phyloP scores from a whole-genome alignment of 2,113 vertebrate species.

The Burhinus oedicnemus region DNA sequence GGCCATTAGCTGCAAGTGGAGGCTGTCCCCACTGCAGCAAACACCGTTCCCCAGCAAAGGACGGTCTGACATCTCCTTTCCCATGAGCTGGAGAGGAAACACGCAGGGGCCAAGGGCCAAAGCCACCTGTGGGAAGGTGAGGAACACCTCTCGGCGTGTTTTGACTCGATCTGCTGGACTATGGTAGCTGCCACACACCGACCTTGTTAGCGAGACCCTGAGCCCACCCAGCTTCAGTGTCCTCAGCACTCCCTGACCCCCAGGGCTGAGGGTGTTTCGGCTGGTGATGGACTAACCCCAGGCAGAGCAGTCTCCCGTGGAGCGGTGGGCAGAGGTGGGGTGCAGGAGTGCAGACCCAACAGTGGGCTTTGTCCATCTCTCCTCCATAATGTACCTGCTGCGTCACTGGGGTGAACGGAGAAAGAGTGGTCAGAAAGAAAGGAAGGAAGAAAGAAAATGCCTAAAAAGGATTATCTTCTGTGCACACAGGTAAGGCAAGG shows the following conservation, averaged over 20 bases:
- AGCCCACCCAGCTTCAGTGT: background rate
- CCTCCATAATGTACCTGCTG: background rate
- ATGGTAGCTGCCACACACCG: too few relatives aligned
- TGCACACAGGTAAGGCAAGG: background rate
- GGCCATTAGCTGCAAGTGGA: background rate
- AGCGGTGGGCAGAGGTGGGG: background rate
- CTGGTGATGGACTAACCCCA: background rate
- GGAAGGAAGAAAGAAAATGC: background rate
- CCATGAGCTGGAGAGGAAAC: background rate
- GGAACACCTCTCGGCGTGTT: background rate
- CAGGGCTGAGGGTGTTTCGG: background rate
- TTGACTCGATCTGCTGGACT: background rate
- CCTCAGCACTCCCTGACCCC: background rate
- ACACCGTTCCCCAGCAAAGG: background rate
- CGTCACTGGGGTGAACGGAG: background rate
- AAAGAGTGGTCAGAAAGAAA: background rate
- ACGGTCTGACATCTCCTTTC: background rate
- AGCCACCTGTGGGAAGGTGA: background rate
- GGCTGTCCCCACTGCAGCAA: background rate
- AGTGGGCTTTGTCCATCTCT: background rate
- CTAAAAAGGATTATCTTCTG: background rate
- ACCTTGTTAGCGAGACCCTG: background rate
- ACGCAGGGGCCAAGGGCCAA: background rate
- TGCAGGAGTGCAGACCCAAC: background rate
- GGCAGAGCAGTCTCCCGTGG: background rate